Evolutionary conservation across 2,113 vertebrate species (phyloP), one percentile per base, ranked within the genome.

Genomic region (Psittacula cyanocephala): DNA sequence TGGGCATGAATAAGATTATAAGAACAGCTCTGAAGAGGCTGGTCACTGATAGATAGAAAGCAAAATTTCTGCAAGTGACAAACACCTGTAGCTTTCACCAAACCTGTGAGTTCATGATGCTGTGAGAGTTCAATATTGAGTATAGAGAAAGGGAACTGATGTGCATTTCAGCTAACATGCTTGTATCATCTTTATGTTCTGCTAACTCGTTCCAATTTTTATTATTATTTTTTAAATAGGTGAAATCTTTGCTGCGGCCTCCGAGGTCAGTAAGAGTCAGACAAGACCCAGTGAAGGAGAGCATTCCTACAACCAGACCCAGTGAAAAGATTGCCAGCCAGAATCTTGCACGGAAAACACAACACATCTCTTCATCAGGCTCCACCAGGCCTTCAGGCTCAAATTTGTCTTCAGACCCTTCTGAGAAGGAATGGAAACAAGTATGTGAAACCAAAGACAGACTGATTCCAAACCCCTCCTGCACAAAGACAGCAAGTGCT

Each of bases 361-460:
- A 62, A 8, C 41, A 15, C 16, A 24, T 15, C 39, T 76, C 94
- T 35, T 80, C 84, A 41, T n/a, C 17, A 1, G 55, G 44, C 44
- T 85, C 64, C 17, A 95, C 49, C 80, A 98, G n/a, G 92, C 93
- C 22, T 95, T 96, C 52, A 37, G 70, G 29, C 44, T 80, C 94
- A 5, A 49, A 76, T 13, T 74, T 97, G 41, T 62, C 97, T 39
- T 79, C 97, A 23, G 97, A 97, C 7, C 93, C 96, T 25, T 59
- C 98, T 47, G 92, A 96, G 31, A 94, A 96, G 49, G 99, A 99
- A 63, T 99, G 99, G 99, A 98, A 99, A 91, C 99, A 99, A 98
- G 99, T 99, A 95, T 86, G 98, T 97, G 85, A 89, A 97, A 91
- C 50, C 50, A 70, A 84, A 86, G 64, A 20, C 33, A 18, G 28